These are phyloP conservation scores for Drosophila nikananu DNA, from an alignment of 1,140 invertebrate genomes.

Conservation along the genomic window DNA sequence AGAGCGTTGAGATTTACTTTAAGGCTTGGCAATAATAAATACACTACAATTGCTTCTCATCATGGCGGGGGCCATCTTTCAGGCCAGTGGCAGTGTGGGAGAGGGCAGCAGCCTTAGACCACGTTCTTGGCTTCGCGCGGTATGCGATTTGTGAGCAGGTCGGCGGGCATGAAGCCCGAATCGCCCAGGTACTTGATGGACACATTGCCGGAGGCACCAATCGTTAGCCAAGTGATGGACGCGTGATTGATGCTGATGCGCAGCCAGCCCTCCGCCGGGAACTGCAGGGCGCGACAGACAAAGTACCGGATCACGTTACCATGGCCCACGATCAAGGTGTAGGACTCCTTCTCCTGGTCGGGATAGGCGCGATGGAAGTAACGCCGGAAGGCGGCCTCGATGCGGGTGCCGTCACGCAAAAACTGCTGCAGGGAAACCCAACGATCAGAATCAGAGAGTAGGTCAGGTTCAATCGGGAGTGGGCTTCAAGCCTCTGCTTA, in stretches of 20 bases:
- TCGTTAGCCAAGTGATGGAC: slow-evolving; percentile 96
- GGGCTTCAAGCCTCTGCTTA: slow-evolving; percentile 85
- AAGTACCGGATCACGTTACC: slow-evolving; percentile 99
- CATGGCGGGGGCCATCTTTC: not conserved
- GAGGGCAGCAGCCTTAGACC: slow-evolving; percentile 34
- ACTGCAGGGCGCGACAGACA: slow-evolving; percentile 98
- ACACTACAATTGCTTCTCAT: slow-evolving; percentile 30
- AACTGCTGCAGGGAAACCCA: slow-evolving; percentile 90
- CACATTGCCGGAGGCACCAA: slow-evolving; percentile 95
- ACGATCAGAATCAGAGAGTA: not conserved
- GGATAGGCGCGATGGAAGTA: slow-evolving; percentile 96
- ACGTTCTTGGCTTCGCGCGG: slow-evolving; percentile 77
- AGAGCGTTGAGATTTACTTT: slow-evolving; percentile 12
- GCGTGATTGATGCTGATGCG: slow-evolving; percentile 95
- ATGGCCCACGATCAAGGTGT: slow-evolving; percentile 98
- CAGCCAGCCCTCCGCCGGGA: slow-evolving; percentile 98
- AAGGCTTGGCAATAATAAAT: slow-evolving; percentile 33
- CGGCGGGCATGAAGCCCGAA: slow-evolving; percentile 92
- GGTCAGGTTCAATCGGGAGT: not conserved
- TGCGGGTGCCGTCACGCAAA: slow-evolving; percentile 96
- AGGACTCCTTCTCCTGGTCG: slow-evolving; percentile 93
- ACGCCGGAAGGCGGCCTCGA: slow-evolving; percentile 97
- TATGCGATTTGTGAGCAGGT: slow-evolving; percentile 72
- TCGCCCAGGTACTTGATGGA: slow-evolving; percentile 93
- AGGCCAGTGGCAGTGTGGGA: not conserved